Conservation (phyloP, 2,888 invertebrate species). For the Acanthopleura granulata region DNA sequence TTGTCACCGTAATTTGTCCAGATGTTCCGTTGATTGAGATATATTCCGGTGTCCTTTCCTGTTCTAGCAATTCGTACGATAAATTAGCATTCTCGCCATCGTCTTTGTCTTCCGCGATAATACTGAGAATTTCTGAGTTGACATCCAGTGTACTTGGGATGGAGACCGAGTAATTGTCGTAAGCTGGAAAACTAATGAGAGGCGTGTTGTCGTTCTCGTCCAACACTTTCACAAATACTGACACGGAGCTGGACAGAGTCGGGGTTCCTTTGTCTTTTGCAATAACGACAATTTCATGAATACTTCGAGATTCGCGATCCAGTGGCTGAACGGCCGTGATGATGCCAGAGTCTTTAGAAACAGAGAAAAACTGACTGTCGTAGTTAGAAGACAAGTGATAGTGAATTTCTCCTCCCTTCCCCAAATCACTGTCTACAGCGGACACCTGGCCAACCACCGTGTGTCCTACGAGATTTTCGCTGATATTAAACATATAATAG, state of each 20-base stretch:
- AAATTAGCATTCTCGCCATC: constrained; percentile 41
- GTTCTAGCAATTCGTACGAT: constrained; percentile 29
- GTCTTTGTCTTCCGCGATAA: constrained; percentile 36
- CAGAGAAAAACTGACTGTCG: not conserved
- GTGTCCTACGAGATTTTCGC: constrained; percentile 9
- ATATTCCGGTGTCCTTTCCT: constrained; percentile 58
- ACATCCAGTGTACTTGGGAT: constrained; percentile 29
- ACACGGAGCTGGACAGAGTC: not conserved
- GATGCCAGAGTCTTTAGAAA: constrained; percentile 2
- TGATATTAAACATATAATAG: constrained; percentile 8
- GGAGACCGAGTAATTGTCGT: constrained; percentile 30
- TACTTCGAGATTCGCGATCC: not conserved
- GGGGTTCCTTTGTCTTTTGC: constrained; percentile 11
- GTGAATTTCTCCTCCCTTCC: constrained; percentile 1
- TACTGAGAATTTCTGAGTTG: constrained; percentile 30
- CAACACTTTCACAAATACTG: constrained; percentile 32
- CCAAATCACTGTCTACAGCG: constrained; percentile 5
- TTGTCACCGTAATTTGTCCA: constrained; percentile 58
- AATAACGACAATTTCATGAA: not conserved
- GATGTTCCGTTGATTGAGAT: constrained; percentile 63
- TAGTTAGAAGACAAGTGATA: constrained; percentile 3
- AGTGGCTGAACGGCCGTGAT: not conserved
- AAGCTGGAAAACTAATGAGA: constrained; percentile 32
- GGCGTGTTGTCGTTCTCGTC: constrained; percentile 44
- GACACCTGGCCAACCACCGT: not conserved